A percentile compares a stretch with the other conserved stretches of the same genome.
phyloP scores from a whole-genome alignment of 2,888 invertebrate species.

The Dryomyza anilis region DNA sequence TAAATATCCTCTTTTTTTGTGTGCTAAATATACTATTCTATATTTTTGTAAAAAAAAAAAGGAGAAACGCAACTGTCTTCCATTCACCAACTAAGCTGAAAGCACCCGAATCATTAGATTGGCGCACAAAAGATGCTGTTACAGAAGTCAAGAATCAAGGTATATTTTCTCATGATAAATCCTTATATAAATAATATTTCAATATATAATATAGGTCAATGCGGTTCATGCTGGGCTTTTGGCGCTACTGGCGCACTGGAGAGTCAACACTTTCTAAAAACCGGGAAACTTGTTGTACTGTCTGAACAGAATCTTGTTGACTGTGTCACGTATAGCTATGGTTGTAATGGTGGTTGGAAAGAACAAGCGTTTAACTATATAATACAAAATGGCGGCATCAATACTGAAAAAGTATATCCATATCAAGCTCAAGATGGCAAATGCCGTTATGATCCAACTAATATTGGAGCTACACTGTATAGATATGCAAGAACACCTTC shows the following conservation, averaged over 20 bases:
- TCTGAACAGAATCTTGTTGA: slow-evolving; percentile 93
- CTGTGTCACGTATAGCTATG: slow-evolving; percentile 82
- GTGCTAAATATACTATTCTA: neutral
- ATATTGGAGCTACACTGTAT: slow-evolving; percentile 78
- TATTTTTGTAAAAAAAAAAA: slow-evolving; percentile 21
- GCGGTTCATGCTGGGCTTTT: slow-evolving; percentile 94
- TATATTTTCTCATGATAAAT: slow-evolving; percentile 61
- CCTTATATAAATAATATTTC: neutral
- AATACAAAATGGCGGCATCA: slow-evolving; percentile 83
- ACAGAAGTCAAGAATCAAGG: slow-evolving; percentile 90
- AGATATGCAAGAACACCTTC: slow-evolving; percentile 78
- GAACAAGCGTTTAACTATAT: slow-evolving; percentile 87
- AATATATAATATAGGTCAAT: slow-evolving; percentile 62
- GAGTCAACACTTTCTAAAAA: slow-evolving; percentile 84
- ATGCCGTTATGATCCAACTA: slow-evolving; percentile 69
- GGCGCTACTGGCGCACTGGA: slow-evolving; percentile 91
- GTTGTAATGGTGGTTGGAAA: slow-evolving; percentile 79
- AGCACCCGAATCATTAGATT: slow-evolving; percentile 77
- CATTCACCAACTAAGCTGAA: slow-evolving; percentile 66
- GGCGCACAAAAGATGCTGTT: slow-evolving; percentile 84
- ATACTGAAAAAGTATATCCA: slow-evolving; percentile 86
- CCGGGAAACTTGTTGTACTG: slow-evolving; percentile 76
- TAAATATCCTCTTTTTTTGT: slow-evolving; percentile 32
- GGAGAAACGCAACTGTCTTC: slow-evolving; percentile 45
- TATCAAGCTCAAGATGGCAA: slow-evolving; percentile 80